Evolutionary conservation across 92 coral and sea anemone genomes (phyloP).

Genomic region (Paragorgia papillata): DNA sequence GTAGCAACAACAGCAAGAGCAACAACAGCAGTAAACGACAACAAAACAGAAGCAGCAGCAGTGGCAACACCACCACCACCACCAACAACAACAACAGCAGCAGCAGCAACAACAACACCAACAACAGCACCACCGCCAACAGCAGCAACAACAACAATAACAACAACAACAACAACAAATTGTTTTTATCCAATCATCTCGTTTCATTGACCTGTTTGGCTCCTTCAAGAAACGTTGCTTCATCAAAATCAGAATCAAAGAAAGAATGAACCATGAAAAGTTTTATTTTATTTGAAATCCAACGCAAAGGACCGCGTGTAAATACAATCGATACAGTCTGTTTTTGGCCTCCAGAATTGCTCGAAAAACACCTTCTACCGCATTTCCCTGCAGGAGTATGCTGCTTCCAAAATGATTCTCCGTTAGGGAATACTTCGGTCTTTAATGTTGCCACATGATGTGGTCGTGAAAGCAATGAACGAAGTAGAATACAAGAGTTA

Average conservation of each 20-base stretch:
- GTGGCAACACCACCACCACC: no score
- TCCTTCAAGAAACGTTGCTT: conserved; percentile 82
- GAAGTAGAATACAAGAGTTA: not conserved
- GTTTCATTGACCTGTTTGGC: conserved; percentile 61
- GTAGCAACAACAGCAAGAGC: no score
- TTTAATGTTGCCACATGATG: conserved; percentile 2
- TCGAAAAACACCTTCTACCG: not conserved
- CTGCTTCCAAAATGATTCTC: not conserved
- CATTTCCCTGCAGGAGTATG: not conserved
- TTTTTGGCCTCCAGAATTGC: not conserved
- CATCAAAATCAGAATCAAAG: conserved; percentile 83
- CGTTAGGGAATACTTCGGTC: not conserved
- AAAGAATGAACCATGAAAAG: conserved; percentile 69
- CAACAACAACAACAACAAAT: no score
- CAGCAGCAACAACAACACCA: no score
- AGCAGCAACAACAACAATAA: no score
- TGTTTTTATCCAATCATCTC: no score
- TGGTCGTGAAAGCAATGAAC: not conserved
- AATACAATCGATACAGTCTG: conserved; percentile 29
- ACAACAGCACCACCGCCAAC: no score
- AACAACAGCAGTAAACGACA: no score
- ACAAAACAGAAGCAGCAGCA: no score
- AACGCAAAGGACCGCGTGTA: conserved; percentile 70
- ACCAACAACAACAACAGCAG: no score
- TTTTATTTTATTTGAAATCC: conserved; percentile 70